phyloP scores from a whole-genome alignment of 2,888 invertebrate species.

The Allacma fusca region DNA sequence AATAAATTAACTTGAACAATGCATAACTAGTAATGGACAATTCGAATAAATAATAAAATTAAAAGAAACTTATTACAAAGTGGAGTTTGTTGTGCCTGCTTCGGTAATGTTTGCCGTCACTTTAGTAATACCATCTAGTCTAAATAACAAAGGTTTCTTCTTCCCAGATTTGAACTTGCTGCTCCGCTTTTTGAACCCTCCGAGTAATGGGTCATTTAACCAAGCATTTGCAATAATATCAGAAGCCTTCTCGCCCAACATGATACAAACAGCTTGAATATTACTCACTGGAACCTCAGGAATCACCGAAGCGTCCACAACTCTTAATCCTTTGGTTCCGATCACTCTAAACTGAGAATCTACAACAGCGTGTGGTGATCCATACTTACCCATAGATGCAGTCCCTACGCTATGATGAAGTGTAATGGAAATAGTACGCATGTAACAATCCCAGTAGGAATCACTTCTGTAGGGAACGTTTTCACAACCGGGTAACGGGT shows the following conservation, averaged over 20 bases:
- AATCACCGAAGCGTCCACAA: slow-evolving; percentile 8
- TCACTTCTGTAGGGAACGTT: slow-evolving; percentile 2
- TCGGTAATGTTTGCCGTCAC: too few species aligned
- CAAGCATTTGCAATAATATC: neutral
- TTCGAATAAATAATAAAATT: too few species aligned
- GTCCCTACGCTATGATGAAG: neutral
- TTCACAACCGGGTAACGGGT: slow-evolving; percentile 5
- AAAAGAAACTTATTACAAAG: too few species aligned
- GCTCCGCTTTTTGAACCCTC: too few species aligned
- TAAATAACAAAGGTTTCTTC: too few species aligned
- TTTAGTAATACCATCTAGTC: too few species aligned
- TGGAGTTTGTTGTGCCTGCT: too few species aligned
- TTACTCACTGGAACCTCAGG: slow-evolving; percentile 2
- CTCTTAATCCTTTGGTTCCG: neutral
- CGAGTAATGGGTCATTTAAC: neutral
- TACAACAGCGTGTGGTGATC: neutral
- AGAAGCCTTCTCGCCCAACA: slow-evolving; percentile 14
- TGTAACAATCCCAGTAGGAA: slow-evolving; percentile 25
- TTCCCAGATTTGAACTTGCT: too few species aligned
- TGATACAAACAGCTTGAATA: slow-evolving; percentile 14
- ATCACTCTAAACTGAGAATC: slow-evolving; percentile 13
- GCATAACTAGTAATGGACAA: too few species aligned
- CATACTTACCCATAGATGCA: neutral
- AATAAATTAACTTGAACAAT: too few species aligned
- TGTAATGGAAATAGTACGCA: neutral